Evolutionary conservation across 2,113 vertebrate species (phyloP), one percentile per base, ranked within the genome.

Genomic region (Phocoena phocoena): DNA sequence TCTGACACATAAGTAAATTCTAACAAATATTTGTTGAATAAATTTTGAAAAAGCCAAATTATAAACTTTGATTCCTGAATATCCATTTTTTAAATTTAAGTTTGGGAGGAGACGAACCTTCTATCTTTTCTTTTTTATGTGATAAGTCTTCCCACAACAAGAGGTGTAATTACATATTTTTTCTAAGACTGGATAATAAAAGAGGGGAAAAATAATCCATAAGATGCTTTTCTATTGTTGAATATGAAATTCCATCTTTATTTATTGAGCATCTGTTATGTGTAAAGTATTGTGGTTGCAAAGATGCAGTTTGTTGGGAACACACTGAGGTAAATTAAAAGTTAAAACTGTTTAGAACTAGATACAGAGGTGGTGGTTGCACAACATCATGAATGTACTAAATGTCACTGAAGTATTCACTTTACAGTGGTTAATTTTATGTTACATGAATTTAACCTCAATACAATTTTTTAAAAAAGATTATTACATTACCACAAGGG

Each of bases 11-110:
- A 62, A 12, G 36, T 76, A 85, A 93, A 88, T 63, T 90, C 65
- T 93, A 86, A 21, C 95, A 77, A 91, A 60, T 85, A 68, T 63
- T 92, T 90, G 63, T 88, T 60, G 36, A 95, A 67, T 74, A 6
- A 73, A 65, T 88, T 36, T 67, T 88, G n/a, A 65, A 71, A 80
- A 80, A 88, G 36, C 44, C 25, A 92, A 58, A 74, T 94, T 91
- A 95, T n/a, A 95, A 77, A 89, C 73, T 81, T 88, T 96, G 67
- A 93, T 60, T 85, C 25, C 63, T 62, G 50, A 97, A 88, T 94
- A 76, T 67, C 28, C 3, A 20, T 84, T 91, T 96, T 83, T 13
- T 53, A 31, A 71, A 63, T 79, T 13, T 38, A 95, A 81, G 23
- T 70, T 87, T 90, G 25, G 86, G n/a, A 94, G 23, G 44, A 91